Percentiles rank a stretch among this genome's conserved stretches.
Conservation (phyloP, 2,797 vertebrate species). For the Myripristis murdjan region DNA sequence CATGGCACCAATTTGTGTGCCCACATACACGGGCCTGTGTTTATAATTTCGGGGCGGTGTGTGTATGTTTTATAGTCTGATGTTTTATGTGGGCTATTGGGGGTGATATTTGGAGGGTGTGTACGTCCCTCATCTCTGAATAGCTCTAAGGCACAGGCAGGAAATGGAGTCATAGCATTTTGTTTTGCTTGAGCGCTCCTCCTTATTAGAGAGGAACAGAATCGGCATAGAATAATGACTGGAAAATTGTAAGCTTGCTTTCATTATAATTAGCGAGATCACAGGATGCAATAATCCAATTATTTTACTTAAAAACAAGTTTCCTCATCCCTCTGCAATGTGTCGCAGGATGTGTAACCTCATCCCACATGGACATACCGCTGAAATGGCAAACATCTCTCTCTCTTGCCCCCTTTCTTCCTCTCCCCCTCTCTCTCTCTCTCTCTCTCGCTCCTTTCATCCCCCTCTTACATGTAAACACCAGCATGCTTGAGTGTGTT, state of each 20-base stretch:
- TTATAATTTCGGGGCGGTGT: conserved; percentile 29
- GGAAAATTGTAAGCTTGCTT: conserved; percentile 85
- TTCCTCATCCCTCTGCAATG: conserved; percentile 68
- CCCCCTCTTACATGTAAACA: conserved; percentile 76
- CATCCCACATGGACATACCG: conserved; percentile 41
- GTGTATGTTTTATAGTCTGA: conserved; percentile 39
- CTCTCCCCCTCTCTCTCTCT: neutral
- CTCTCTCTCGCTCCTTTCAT: conserved; percentile 24
- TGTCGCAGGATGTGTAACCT: conserved; percentile 63
- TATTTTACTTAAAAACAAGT: conserved; percentile 85
- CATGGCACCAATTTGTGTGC: conserved; percentile 15
- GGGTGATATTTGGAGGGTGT: conserved; percentile 69
- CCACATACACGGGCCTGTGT: conserved; percentile 13
- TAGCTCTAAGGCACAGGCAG: conserved; percentile 84
- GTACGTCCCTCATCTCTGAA: conserved; percentile 80
- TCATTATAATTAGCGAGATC: conserved; percentile 86
- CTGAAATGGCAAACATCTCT: conserved; percentile 35
- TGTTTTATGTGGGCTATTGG: conserved; percentile 58
- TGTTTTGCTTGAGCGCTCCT: conserved; percentile 84
- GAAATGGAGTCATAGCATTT: conserved; percentile 85
- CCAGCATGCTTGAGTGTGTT: conserved; percentile 77
- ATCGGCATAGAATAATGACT: conserved; percentile 86
- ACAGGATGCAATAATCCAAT: conserved; percentile 87
- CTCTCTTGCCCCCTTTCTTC: neutral
- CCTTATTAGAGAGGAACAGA: conserved; percentile 85